phyloP scores from a whole-genome alignment of 1,140 invertebrate genomes.

The Drosophila saltans region DNA sequence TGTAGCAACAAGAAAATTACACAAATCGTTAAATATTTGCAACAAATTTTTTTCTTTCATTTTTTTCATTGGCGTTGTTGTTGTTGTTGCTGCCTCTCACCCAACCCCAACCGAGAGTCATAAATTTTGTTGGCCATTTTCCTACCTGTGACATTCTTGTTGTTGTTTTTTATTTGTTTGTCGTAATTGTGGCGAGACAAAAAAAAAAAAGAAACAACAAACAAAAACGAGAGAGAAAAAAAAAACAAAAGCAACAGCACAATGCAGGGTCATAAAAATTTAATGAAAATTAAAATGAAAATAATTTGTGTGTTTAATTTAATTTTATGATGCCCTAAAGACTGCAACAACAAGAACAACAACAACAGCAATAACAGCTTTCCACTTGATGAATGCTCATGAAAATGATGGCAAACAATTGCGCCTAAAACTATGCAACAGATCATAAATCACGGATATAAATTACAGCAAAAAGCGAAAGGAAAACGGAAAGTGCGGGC shows the following conservation, averaged over 20 bases:
- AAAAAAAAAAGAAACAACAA: slow-evolving; percentile 32
- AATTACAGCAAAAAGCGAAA: slow-evolving; percentile 41
- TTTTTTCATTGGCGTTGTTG: not conserved
- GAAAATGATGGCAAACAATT: slow-evolving; percentile 46
- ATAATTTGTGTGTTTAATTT: slow-evolving; percentile 81
- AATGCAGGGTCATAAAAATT: slow-evolving; percentile 70
- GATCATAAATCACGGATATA: slow-evolving; percentile 73
- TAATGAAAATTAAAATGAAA: slow-evolving; percentile 81
- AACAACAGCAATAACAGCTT: not conserved
- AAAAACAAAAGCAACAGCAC: slow-evolving; percentile 44
- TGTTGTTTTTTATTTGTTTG: slow-evolving; percentile 73
- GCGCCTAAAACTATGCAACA: slow-evolving; percentile 75
- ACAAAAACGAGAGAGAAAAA: slow-evolving; percentile 30
- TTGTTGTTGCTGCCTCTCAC: slow-evolving; percentile 6
- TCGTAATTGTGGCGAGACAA: slow-evolving; percentile 75
- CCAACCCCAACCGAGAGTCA: slow-evolving; percentile 50
- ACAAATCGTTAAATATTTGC: slow-evolving; percentile 81
- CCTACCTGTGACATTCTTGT: slow-evolving; percentile 76
- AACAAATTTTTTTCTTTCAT: slow-evolving; percentile 30
- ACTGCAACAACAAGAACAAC: slow-evolving; percentile 33
- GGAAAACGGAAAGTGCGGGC: not conserved
- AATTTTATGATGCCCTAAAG: slow-evolving; percentile 76
- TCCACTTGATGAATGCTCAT: slow-evolving; percentile 41
- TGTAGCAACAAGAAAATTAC: slow-evolving; percentile 79
- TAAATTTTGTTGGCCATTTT: slow-evolving; percentile 73